A percentile compares a stretch with the other conserved stretches of the same genome.
phyloP scores from a whole-genome alignment of 2,888 invertebrate genomes.

The Diplolepis rosae region DNA sequence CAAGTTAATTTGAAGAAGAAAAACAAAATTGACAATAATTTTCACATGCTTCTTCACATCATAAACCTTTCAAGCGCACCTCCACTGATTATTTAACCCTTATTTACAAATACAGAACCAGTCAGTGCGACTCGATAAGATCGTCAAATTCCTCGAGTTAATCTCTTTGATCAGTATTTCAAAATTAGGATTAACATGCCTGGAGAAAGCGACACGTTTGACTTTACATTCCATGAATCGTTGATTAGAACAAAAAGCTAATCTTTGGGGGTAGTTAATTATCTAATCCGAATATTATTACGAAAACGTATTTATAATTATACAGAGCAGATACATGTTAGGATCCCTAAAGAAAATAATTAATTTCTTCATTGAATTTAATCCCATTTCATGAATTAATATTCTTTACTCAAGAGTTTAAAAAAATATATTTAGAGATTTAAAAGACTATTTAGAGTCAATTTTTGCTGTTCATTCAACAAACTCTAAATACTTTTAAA shows the following conservation, averaged over 20 bases:
- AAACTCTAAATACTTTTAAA: background rate
- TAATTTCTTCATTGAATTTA: background rate
- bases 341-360: background rate
- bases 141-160: background rate
- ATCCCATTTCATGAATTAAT: background rate
- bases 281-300: background rate
- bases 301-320: background rate
- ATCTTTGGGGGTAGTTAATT: constrained; percentile 33
- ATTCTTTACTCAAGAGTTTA: too few relatives aligned
- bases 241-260: constrained; percentile 7
- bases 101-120: background rate
- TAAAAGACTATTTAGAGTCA: too few relatives aligned
- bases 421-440: too few relatives aligned
- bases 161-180: background rate
- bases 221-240: background rate
- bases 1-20: background rate
- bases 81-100: background rate
- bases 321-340: background rate
- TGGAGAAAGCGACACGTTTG: background rate
- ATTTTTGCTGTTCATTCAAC: background rate
- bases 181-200: background rate
- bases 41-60: background rate
- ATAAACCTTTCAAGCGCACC: background rate
- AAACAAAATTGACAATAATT: background rate
- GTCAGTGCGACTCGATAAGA: background rate